Conservation (phyloP, 2,797 vertebrate species). For the Austrolebias charrua region DNA sequence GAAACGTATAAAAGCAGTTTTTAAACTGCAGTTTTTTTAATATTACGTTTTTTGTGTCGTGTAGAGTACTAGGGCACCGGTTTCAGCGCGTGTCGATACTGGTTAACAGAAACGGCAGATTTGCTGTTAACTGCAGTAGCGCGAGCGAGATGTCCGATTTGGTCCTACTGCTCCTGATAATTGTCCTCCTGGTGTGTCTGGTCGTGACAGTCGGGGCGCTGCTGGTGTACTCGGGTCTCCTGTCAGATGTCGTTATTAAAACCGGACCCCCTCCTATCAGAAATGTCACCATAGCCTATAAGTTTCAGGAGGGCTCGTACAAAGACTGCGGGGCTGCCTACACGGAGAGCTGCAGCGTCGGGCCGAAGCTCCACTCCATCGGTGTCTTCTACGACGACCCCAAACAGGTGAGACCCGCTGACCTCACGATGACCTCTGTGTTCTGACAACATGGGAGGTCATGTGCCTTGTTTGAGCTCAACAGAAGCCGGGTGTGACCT, state of each 20-base stretch:
- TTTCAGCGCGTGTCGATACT: slow-evolving; percentile 11
- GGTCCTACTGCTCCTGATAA: slow-evolving; percentile 81
- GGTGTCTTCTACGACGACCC: slow-evolving; percentile 93
- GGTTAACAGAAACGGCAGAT: background rate
- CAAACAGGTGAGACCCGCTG: slow-evolving; percentile 72
- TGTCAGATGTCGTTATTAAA: slow-evolving; percentile 83
- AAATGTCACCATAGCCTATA: slow-evolving; percentile 90
- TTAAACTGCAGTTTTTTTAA: background rate
- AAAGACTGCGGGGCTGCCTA: slow-evolving; percentile 84
- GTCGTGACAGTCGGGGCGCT: slow-evolving; percentile 82
- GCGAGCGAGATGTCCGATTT: slow-evolving; percentile 81
- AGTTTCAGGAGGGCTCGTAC: slow-evolving; percentile 88
- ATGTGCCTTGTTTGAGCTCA: slow-evolving; percentile 29
- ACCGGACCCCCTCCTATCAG: slow-evolving; percentile 88
- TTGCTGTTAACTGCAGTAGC: slow-evolving; percentile 2
- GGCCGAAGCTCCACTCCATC: slow-evolving; percentile 85
- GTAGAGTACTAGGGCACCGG: background rate
- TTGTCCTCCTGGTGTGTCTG: slow-evolving; percentile 77
- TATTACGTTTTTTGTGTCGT: slow-evolving; percentile 1
- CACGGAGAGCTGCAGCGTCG: slow-evolving; percentile 89
- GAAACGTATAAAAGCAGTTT: background rate
- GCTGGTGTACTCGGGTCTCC: slow-evolving; percentile 87
- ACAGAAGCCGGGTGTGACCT: slow-evolving; percentile 6
- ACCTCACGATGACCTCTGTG: slow-evolving; percentile 41
- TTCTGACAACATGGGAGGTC: slow-evolving; percentile 39